phyloP scores from a whole-genome alignment of 1,140 invertebrate species.

The Tetragnatha versicolor region DNA sequence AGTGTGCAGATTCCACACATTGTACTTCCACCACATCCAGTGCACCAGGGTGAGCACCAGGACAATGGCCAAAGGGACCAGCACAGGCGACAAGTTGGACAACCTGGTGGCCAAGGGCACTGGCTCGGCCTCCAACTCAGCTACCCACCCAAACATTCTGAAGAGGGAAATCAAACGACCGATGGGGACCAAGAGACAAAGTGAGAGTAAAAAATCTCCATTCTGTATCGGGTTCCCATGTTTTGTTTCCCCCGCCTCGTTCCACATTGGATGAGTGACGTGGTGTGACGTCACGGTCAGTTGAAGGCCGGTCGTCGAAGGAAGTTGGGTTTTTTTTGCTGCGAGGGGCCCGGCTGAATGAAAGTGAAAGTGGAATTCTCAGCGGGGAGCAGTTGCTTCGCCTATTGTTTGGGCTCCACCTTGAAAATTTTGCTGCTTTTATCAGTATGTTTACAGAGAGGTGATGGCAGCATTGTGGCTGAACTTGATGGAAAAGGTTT shows the following conservation, averaged over 20 bases:
- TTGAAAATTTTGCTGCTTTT: no score
- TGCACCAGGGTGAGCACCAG: neutral
- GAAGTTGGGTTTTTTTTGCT: no score
- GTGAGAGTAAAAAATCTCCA: neutral
- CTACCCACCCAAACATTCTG: neutral
- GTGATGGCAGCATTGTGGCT: no score
- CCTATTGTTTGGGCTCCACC: no score
- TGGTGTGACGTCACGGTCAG: neutral
- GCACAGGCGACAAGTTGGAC: neutral
- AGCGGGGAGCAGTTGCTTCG: neutral
- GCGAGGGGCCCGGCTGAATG: neutral
- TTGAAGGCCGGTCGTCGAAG: neutral
- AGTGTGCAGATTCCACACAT: neutral
- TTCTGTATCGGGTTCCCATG: neutral
- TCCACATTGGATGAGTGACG: neutral
- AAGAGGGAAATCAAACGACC: neutral
- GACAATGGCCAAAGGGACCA: neutral
- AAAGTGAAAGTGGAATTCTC: neutral
- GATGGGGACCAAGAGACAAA: neutral
- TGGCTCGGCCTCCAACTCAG: neutral
- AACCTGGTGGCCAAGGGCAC: neutral
- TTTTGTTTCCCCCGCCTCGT: slow-evolving; percentile 37
- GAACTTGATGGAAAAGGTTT: no score
- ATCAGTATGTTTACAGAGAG: no score
- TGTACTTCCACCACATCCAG: slow-evolving; percentile 41